Percentiles rank a stretch among this genome's conserved stretches.
Conservation (phyloP, 2,797 vertebrate species). For the Pangasius mekongensis region DNA sequence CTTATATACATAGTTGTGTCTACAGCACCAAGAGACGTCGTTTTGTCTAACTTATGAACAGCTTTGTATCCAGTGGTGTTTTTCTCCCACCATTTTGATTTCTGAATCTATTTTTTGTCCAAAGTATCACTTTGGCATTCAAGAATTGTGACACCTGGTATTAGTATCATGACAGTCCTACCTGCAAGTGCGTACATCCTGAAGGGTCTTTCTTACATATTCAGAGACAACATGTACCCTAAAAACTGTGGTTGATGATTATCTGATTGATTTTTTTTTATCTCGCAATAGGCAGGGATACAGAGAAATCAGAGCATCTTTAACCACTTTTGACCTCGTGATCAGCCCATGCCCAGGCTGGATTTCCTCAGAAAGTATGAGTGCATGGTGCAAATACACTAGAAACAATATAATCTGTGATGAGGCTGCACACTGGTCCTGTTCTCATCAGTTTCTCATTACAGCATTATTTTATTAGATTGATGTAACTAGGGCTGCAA, state of each 20-base stretch:
- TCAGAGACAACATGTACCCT: neutral
- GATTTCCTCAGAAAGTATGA: conserved; percentile 39
- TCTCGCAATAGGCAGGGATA: neutral
- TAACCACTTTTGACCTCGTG: neutral
- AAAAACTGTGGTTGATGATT: neutral
- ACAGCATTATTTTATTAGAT: conserved; percentile 55
- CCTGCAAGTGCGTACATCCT: neutral
- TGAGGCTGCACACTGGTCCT: conserved; percentile 35
- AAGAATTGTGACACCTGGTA: neutral
- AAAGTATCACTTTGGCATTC: neutral
- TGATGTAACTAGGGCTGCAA: conserved; percentile 38
- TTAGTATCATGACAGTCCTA: neutral
- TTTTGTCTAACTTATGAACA: neutral
- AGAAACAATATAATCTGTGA: conserved; percentile 39
- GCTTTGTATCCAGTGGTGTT: neutral
- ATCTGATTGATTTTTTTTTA: neutral
- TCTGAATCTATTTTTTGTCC: neutral
- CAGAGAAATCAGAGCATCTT: neutral
- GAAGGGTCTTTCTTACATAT: neutral
- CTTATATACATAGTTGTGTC: neutral
- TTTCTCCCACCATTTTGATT: neutral
- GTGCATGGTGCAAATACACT: neutral
- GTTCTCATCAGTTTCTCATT: conserved; percentile 46
- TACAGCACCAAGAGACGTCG: neutral
- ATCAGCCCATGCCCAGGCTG: conserved; percentile 5